Base-by-base conservation (phyloP, 1,140 invertebrate genomes). In the Druon quercuslanigerum region DNA sequence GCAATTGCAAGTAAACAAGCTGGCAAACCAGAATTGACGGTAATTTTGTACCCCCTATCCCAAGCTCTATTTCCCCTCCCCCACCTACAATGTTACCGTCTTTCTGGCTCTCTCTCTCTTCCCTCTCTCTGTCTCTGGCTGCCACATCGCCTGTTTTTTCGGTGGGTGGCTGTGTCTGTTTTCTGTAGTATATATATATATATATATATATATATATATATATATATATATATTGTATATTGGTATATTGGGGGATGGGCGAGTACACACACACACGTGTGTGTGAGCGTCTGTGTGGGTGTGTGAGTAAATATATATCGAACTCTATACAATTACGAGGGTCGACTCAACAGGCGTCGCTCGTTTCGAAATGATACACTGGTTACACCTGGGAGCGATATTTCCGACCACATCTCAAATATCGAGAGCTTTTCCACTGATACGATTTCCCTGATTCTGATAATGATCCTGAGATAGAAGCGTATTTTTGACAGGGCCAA, bases 331-430 rank as follows among this genome's bases (percentile, higher is more conserved):
- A 71, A 73, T 19, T 25, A 40, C 16, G 25, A 66, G 60, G 40
- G 25, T 46, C 16, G 60, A 66, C 60, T 66, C 60, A 66, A 66
- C 60, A 66, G 60, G 60, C 60, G 60, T 40, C 60, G 60, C 60
- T 66, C 25, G 60, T 66, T 66, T 40, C 60, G 14, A 66, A 66
- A 66, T 33, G 25, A 66, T 66, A 66, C 40, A 66, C 14, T n/a
- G 40, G 25, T 66, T 66, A 66, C 60, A 66, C 60, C 16, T 9
- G 60, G 40, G 60, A 66, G 60, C 33, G 40, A 66, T 66, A 66
- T 66, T 66, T 66, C 14, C 60, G 33, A 66, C 25, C 60, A 66
- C 14, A 20, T 66, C 60, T 66, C 60, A 25, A 66, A 66, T 40
- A 66, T 66, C 57, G 57, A 66, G 57, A 66, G 14, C 57, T 66